Evolutionary conservation across 1,140 invertebrate genomes (phyloP), one percentile per base, ranked within the genome.

Genomic region (Trinorchestia longiramus): DNA sequence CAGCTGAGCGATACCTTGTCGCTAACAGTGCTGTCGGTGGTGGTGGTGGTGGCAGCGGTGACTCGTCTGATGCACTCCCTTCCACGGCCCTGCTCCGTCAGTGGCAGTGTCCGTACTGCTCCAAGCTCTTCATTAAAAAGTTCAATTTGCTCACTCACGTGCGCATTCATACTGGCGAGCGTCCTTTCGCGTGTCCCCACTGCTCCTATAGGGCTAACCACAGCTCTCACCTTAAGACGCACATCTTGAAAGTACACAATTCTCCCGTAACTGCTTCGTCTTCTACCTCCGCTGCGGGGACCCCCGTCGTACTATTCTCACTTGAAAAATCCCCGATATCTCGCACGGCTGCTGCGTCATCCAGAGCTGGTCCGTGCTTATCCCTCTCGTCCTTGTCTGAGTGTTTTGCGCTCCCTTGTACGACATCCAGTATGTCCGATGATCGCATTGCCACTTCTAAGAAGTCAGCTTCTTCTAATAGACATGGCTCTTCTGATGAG

Each of bases 131-230:
- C 87, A 43, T 96, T 44, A 96, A 53, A 43, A 96, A 92, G 43
- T 96, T 96, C 87, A 96, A 99, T 97, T 98, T 99, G 17, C 99
- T 99, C 97, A 99, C 99, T 11, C 99, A 99, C 97, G 98, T 98
- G 96, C 98, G 98, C 97, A 97, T 98, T 96, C 98, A 99, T 97
- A 98, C 98, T 19, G 98, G 98, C 77, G 98, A 98, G 91, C 98
- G 98, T 96, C 98, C 98, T 0, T 98, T 98, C 97, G 97, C 98
- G 91, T 98, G 98, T 97, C 98, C 98, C 15, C 97, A 98, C 97
- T 98, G 98, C 53, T 44, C 53, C 0, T 96, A 95, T 44, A 45
- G 95, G 3, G 95, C 96, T 44, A 96, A 96, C 45, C 87, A 96
- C 44, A 90, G 87, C 45, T 62, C 47, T 91, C 87, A 96, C 45